Evolutionary conservation across 2,113 vertebrate genomes (phyloP).

Genomic region (Mobula birostris): DNA sequence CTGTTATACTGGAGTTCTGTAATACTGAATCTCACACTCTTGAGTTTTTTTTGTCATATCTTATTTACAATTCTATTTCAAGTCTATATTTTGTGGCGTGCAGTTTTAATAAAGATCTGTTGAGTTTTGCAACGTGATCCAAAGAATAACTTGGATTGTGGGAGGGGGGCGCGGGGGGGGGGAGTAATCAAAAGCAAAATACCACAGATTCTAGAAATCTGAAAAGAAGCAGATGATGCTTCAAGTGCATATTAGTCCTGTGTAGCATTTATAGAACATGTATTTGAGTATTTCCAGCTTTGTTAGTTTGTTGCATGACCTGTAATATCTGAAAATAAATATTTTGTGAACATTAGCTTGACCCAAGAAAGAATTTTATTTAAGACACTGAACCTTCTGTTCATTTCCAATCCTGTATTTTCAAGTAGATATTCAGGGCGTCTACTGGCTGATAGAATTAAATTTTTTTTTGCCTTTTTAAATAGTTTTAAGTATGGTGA

Average conservation of each 20-base stretch:
- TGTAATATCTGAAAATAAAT: not conserved
- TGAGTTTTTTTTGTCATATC: not conserved
- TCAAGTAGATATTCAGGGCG: not conserved
- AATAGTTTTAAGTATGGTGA: not conserved
- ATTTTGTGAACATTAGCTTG: not conserved
- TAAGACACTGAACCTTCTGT: not conserved
- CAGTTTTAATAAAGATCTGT: not conserved
- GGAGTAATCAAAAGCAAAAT: too few relatives aligned
- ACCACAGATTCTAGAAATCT: not conserved
- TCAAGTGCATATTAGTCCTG: not conserved
- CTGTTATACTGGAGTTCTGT: not conserved
- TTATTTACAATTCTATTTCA: not conserved
- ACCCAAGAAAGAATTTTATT: not conserved
- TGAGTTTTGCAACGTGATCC: not conserved
- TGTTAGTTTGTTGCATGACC: too few relatives aligned
- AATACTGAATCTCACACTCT: not conserved
- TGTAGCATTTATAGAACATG: too few relatives aligned
- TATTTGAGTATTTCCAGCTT: too few relatives aligned
- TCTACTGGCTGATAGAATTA: too few relatives aligned
- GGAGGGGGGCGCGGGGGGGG: too few relatives aligned
- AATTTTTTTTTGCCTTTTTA: not conserved
- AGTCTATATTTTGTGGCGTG: not conserved
- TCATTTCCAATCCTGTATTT: not conserved
- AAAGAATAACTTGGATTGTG: not conserved
- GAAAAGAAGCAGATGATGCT: not conserved